Evolutionary conservation across 1,140 invertebrate species (phyloP), one percentile per base, ranked within the genome.

Genomic region (Solenopsis fugax): DNA sequence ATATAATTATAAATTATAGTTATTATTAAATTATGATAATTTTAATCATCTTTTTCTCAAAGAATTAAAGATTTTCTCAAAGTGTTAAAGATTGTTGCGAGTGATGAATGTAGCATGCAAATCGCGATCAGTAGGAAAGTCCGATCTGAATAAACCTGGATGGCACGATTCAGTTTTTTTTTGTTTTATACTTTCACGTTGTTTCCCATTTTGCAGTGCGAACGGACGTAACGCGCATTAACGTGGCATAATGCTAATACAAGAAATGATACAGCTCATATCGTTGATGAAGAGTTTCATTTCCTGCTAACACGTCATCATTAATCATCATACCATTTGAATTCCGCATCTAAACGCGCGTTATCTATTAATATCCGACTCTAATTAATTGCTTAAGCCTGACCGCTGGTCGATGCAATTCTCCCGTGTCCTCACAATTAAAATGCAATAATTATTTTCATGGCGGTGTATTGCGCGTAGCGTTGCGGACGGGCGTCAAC

Each of bases 391-490:
- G 80, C 69, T 84, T 75, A 84, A 84, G 69, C 80, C 69, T 62
- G 80, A 73, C 65, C 67, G 54, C 41, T 18, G 67, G 80, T 73
- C 80, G 45, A 60, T 72, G 67, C 67, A 82, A 82, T 82, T 82
- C 80, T 82, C 60, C 24, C 69, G 69, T 69, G 80, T 84, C 58
- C 69, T 84, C 69, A 84, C 69, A 84, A 84, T 84, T 84, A 84
- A 84, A 84, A 84, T 84, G 80, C 45, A 84, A 84, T 84, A 84
- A 84, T 84, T 84, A 84, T 84, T 84, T 84, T 84, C 80, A 84
- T 71, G 69, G 69, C 64, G 29, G 16, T 18, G 34, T 52, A 48
- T 75, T 45, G 76, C 60, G 80, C 54, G 41, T 34, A 65, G n/a
- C 69, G n/a, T 50, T 37, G 24, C 41, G 54, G 69, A 37, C 80